These are phyloP conservation scores for Rhabdomys dilectus DNA, from an alignment of 2,113 vertebrate genomes.

Conservation along the genomic window DNA sequence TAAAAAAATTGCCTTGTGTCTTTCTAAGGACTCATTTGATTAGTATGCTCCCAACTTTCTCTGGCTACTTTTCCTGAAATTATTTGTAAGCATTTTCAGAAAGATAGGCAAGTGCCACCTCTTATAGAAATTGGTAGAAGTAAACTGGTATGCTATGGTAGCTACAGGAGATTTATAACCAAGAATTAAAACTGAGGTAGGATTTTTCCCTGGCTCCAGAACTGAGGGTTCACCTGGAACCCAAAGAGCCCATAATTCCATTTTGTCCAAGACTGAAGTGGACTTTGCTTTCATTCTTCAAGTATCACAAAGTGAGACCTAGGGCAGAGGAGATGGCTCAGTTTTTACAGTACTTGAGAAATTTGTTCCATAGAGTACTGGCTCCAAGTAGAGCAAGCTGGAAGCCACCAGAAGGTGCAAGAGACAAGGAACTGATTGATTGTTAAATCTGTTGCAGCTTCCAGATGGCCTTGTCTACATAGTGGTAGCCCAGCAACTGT, in stretches of 20 bases:
- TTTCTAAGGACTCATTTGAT: not conserved
- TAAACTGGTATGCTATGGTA: not conserved
- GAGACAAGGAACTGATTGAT: not conserved
- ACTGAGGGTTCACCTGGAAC: not conserved
- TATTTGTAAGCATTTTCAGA: conserved; percentile 7
- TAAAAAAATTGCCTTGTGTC: conserved; percentile 2
- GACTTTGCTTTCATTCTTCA: conserved; percentile 17
- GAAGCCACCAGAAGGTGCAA: not conserved
- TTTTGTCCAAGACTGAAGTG: not conserved
- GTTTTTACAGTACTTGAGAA: not conserved
- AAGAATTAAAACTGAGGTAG: not conserved
- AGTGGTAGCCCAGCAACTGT: not conserved
- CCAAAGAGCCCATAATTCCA: not conserved
- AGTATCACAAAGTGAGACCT: not conserved
- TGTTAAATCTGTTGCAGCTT: not conserved
- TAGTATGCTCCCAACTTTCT: not conserved
- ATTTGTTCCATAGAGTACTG: not conserved
- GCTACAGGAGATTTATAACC: conserved; percentile 13
- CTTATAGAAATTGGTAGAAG: not conserved
- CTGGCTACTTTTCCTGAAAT: conserved; percentile 1
- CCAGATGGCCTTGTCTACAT: not conserved
- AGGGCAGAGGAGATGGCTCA: not conserved
- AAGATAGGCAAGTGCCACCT: not conserved
- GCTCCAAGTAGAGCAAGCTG: not conserved
- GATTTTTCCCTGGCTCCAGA: not conserved